These are phyloP conservation scores for Lacerta viridis DNA, from an alignment of 2,797 vertebrate genomes.

Conservation along the genomic window DNA sequence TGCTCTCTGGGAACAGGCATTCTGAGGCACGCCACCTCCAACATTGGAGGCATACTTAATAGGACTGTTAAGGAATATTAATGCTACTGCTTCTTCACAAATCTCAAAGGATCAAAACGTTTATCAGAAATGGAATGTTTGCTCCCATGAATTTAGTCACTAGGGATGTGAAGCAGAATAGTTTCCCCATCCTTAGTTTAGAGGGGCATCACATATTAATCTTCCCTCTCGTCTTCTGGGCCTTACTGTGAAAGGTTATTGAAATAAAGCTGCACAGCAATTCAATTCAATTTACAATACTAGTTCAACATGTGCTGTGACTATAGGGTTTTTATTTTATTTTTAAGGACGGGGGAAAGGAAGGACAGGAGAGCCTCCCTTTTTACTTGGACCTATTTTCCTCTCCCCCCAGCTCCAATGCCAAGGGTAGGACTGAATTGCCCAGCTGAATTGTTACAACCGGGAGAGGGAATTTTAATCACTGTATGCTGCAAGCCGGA, in stretches of 20 bases:
- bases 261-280: neutral
- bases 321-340: too few species aligned
- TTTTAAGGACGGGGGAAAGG: too few species aligned
- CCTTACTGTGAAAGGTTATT: neutral
- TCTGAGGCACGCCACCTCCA: too few species aligned
- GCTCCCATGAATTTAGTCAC: neutral
- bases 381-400: neutral
- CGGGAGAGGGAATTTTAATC: neutral
- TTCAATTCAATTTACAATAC: neutral
- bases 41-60: neutral
- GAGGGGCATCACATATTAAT: too few species aligned
- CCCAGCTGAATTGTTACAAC: neutral
- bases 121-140: neutral
- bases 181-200: neutral
- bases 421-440: neutral
- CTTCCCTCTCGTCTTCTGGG: too few species aligned
- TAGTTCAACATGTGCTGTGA: too few species aligned
- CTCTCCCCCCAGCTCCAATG: neutral
- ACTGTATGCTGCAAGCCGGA: neutral
- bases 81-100: too few species aligned
- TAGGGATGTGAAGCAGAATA: neutral
- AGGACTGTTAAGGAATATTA: neutral
- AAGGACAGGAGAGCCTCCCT: too few species aligned
- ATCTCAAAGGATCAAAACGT: neutral
- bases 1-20: too few species aligned